Evolutionary conservation across 2,888 invertebrate genomes (phyloP), one percentile per base, ranked within the genome.

Genomic region (Idaea aversata): DNA sequence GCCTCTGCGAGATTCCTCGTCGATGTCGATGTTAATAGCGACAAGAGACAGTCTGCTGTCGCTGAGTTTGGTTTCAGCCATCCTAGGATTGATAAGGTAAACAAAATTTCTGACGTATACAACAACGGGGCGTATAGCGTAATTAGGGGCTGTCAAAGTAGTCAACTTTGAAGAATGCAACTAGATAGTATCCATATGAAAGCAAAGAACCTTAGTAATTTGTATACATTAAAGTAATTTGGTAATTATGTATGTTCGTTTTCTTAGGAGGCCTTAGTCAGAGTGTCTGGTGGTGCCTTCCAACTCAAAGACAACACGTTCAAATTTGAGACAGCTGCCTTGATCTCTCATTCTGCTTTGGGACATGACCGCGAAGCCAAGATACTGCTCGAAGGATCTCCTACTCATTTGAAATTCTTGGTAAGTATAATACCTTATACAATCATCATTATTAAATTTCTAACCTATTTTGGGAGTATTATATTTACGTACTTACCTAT

Each of bases 61-160:
- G 95, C 94, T 3, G 94, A 95, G 71, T 77, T 95, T 0, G 95
- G 94, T 72, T 94, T 97, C 70, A 94, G 94, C 38, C 95, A 96
- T 79, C 97, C 97, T 10, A 93, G 93, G 38, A 90, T 96, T 67
- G 87, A 91, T 69, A 95, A 94, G 93, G 95, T 94, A 65, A 72
- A 71, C 71, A 5, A n/a, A 47, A 15, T n/a, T 59, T 25, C 25
- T 25, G 25, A 25, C 3, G 25, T 2, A 25, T 25, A 25, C 25
- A 25, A 25, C 25, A n/a, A n/a, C n/a, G n/a, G n/a, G n/a, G n/a
- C n/a, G n/a, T n/a, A n/a, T n/a, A n/a, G n/a, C n/a, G n/a, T n/a
- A n/a, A n/a, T n/a, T n/a, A n/a, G 25, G 25, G 25, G 25, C 25
- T 25, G 25, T 25, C 25, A 25, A 25, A 25, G 25, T 25, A 25